These are phyloP conservation scores for Bombus soroeensis DNA, from an alignment of 1,140 invertebrate genomes.

Conservation along the genomic window DNA sequence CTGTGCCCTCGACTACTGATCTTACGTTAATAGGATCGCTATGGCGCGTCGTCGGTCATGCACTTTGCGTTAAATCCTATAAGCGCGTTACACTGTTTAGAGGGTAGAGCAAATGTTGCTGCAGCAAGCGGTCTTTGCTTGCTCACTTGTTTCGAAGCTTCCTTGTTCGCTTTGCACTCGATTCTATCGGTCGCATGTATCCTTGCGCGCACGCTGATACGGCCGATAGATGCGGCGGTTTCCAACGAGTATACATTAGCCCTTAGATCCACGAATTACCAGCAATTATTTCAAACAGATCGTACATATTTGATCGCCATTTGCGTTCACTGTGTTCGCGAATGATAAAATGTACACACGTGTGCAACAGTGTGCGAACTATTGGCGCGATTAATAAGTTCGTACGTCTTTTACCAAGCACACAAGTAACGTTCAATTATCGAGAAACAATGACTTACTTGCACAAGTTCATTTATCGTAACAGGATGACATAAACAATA, in stretches of 20 bases:
- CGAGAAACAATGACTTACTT: too few species aligned
- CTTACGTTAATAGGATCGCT: constrained; percentile 36
- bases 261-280: neutral
- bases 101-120: constrained; percentile 48
- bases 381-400: too few species aligned
- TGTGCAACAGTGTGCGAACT: neutral
- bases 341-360: neutral
- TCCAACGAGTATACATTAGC: neutral
- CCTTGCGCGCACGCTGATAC: neutral
- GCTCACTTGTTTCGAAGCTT: constrained; percentile 27
- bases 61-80: constrained; percentile 44
- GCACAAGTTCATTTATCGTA: too few species aligned
- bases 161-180: constrained; percentile 36
- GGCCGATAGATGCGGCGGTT: neutral
- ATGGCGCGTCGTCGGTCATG: constrained; percentile 33
- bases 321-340: neutral
- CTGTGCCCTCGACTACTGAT: neutral
- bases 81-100: constrained; percentile 45
- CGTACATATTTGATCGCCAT: too few species aligned
- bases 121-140: constrained; percentile 42
- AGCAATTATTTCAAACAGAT: neutral
- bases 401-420: too few species aligned
- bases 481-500: too few species aligned
- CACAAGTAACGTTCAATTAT: too few species aligned
- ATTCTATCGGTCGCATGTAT: constrained; percentile 18